Percentiles rank a stretch among this genome's conserved stretches.
These are phyloP conservation scores for Microctenopoma steveboyesi DNA, from an alignment of 2,797 vertebrate genomes.

Conservation along the genomic window DNA sequence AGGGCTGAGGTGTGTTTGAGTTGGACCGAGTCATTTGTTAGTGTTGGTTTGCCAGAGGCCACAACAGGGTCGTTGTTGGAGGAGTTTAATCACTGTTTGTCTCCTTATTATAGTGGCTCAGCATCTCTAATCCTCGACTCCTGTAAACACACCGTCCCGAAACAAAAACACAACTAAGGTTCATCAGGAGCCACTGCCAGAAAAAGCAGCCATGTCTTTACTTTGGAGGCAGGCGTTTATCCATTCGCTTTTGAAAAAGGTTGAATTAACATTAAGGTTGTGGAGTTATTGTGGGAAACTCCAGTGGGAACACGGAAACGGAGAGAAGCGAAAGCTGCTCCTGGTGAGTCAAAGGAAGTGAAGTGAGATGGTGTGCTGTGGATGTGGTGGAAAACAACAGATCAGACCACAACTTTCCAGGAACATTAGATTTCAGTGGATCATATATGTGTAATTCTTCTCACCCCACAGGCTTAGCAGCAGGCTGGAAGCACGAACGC, in stretches of 20 bases:
- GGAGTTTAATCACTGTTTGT: slow-evolving; percentile 52
- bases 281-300: slow-evolving; percentile 3
- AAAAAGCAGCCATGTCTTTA: slow-evolving; percentile 15
- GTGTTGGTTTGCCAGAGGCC: slow-evolving; percentile 43
- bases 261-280: slow-evolving; percentile 8
- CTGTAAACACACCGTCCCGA: slow-evolving; percentile 6
- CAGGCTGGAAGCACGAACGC: slow-evolving; percentile 14
- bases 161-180: slow-evolving; percentile 11
- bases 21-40: slow-evolving; percentile 48
- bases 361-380: slow-evolving; percentile 30
- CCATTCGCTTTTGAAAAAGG: slow-evolving; percentile 8
- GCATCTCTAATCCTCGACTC: slow-evolving; percentile 34
- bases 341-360: slow-evolving; percentile 17
- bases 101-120: slow-evolving; percentile 24
- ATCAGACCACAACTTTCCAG: slow-evolving; percentile 43
- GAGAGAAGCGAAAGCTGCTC: neutral
- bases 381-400: slow-evolving; percentile 42
- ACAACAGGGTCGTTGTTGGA: slow-evolving; percentile 21
- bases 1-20: slow-evolving; percentile 44
- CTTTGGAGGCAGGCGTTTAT: neutral
- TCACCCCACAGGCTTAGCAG: slow-evolving; percentile 8
- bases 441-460: slow-evolving; percentile 18
- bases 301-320: neutral
- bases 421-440: slow-evolving; percentile 42
- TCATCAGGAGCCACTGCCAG: neutral